Evolutionary conservation across 2,888 invertebrate genomes (phyloP).

Genomic region (Coremacera marginata): DNA sequence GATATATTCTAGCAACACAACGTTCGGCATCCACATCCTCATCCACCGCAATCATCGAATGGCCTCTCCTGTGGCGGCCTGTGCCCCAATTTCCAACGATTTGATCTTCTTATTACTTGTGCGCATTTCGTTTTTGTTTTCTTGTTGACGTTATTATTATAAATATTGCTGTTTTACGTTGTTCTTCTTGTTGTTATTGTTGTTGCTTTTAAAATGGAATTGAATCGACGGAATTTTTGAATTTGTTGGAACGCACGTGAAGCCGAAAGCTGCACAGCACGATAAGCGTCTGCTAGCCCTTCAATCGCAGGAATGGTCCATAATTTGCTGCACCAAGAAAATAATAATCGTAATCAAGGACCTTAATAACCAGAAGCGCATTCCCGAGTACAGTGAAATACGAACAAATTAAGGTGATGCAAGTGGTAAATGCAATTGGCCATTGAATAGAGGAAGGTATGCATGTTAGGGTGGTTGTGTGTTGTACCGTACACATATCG

Average conservation of each 20-base stretch:
- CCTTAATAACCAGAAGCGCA: constrained; percentile 32
- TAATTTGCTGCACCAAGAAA: constrained; percentile 22
- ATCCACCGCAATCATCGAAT: constrained; percentile 4
- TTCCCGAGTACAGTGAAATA: constrained; percentile 18
- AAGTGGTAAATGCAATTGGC: background rate
- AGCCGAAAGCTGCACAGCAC: constrained; percentile 9
- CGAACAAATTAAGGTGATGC: background rate
- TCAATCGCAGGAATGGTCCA: background rate
- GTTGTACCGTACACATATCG: too few relatives aligned
- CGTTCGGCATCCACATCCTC: background rate
- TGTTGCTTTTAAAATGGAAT: background rate
- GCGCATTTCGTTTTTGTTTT: background rate
- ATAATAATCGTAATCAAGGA: constrained; percentile 34
- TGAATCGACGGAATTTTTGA: background rate
- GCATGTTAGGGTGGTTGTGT: too few relatives aligned
- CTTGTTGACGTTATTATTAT: background rate
- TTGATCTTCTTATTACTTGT: background rate
- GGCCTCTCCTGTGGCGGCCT: background rate
- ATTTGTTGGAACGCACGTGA: constrained; percentile 2
- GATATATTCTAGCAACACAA: background rate
- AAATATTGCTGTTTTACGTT: background rate
- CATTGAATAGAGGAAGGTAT: background rate
- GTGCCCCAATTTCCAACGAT: background rate
- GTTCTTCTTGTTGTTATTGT: constrained; percentile 14
- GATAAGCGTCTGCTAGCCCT: background rate